Conservation (phyloP, 2,888 invertebrate genomes). For the Salticus scenicus region DNA sequence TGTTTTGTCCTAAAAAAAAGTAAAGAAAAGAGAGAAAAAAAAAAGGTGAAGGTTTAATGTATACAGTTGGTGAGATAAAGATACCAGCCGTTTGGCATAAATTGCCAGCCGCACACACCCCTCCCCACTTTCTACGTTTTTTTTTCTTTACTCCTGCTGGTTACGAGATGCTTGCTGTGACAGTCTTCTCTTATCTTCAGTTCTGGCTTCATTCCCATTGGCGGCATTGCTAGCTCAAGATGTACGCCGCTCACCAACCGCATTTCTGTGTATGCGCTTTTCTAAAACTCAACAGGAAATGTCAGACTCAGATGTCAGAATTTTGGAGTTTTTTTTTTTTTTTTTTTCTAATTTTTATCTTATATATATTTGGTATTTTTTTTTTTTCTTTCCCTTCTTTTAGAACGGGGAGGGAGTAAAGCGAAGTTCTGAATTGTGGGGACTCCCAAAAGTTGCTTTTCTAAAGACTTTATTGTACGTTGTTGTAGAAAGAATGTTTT, state of each 20-base stretch:
- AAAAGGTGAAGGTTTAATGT: not conserved
- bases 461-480: not conserved
- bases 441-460: not conserved
- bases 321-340: not conserved
- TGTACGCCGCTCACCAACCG: not conserved
- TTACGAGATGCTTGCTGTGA: not conserved
- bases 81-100: not conserved
- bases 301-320: constrained; percentile 63
- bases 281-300: constrained; percentile 53
- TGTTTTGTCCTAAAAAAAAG: not conserved
- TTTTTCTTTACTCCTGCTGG: not conserved
- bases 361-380: not conserved
- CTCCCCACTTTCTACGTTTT: not conserved
- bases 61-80: not conserved
- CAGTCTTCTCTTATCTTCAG: not conserved
- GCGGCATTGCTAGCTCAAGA: not conserved
- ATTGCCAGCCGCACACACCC: not conserved
- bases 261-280: constrained; percentile 30
- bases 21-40: no score
- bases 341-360: not conserved
- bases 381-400: not conserved
- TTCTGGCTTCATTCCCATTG: not conserved
- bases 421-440: not conserved
- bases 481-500: not conserved
- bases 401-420: not conserved